Evolutionary conservation across 37 sponge, comb jelly and placozoan species (phyloP), one percentile per base, ranked within the genome.

Genomic region (Axinella damicornis): DNA sequence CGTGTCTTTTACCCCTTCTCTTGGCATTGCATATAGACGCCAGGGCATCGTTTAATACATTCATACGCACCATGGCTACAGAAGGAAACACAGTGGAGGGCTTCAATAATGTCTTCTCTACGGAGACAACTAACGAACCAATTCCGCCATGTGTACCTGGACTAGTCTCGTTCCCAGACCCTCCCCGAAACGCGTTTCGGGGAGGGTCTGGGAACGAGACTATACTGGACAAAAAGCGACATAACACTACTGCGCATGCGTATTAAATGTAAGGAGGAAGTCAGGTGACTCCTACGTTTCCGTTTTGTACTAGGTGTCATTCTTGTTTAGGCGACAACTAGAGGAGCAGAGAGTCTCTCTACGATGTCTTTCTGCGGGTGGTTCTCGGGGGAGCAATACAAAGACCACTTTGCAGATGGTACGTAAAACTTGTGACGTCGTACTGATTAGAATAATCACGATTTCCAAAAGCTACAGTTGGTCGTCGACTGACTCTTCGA

Each of bases 361-460:
- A 80, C 71, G 33, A 98, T 98, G 98, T 91, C 98, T 35, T 98
- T 96, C 76, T 94, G 99, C 55, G 92, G 95, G 41, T 98, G 90
- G 92, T n/a, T 53, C 21, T 64, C 78, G 65, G 93, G 96, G 14
- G 99, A 98, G 71, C 76, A 71, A 32, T 98, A 98, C 87, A 89
- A 92, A 30, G 92, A 96, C 57, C 99, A 98, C 72, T 98, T 98
- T 74, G 93, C 92, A 33, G 74, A 83, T 35, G 98, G 98, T 95
- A 37, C 79, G 92, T 81, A 57, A 32, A 25, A 61, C n/a, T n/a
- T n/a, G n/a, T n/a, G 41, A 5, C 40, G 6, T 20, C 64, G 4
- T 64, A 18, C 37, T 4, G 21, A n/a, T n/a, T n/a, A n/a, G n/a
- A n/a, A n/a, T n/a, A n/a, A n/a, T n/a, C n/a, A n/a, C n/a, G n/a